These are phyloP conservation scores for Agapornis canus DNA, from an alignment of 2,797 vertebrate species.

Conservation along the genomic window DNA sequence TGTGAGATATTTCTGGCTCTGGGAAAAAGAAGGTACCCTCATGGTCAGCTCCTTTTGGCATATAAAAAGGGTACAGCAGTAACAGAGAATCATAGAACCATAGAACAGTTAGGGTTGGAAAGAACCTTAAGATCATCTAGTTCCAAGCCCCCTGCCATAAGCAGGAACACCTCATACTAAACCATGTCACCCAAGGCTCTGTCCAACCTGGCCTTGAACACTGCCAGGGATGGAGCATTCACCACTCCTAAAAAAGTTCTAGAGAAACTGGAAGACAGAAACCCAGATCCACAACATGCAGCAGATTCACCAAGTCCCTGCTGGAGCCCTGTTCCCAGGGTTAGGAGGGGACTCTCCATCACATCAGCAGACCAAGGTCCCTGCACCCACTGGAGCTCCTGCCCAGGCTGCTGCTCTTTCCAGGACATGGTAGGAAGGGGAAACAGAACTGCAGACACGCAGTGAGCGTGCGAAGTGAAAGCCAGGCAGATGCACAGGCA, in stretches of 20 bases:
- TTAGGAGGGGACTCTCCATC: not conserved
- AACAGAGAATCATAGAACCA: no score
- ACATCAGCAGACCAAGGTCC: not conserved
- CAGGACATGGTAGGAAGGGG: not conserved
- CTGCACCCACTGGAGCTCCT: not conserved
- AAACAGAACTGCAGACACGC: not conserved
- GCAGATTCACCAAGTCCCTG: not conserved
- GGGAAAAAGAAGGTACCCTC: not conserved
- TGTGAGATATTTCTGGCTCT: not conserved
- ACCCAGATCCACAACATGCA: accelerated
- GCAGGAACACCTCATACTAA: no score
- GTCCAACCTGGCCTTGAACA: no score
- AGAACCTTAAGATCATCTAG: no score
- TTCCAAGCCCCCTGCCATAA: no score
- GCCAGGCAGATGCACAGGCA: not conserved
- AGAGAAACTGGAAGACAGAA: not conserved
- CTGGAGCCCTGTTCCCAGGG: not conserved
- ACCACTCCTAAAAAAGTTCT: not conserved
- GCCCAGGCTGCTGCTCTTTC: not conserved
- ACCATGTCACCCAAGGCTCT: no score
- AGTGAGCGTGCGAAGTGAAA: not conserved
- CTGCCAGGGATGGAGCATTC: no score
- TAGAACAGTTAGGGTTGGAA: no score
- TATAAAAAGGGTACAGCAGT: not conserved
- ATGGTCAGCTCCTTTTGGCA: not conserved